Base-by-base conservation (phyloP, 2,888 invertebrate genomes). In the Drosophila mulleri region DNA sequence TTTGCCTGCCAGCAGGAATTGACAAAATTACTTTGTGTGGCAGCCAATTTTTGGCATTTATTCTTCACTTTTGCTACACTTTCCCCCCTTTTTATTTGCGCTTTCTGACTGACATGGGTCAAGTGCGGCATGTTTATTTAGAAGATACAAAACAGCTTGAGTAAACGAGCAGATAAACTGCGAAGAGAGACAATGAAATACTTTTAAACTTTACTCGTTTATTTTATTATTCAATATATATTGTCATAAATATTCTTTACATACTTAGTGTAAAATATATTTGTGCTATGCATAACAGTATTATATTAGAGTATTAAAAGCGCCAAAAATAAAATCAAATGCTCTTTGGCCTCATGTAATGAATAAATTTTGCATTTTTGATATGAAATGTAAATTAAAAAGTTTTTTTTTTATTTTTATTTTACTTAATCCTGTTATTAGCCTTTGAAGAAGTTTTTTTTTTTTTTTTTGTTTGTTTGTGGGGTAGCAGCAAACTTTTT, bases 1-100 rank as follows among this genome's bases (percentile, higher is more conserved):
- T 64, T 70, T 29, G 42, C 29, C 18, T 50, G 37, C 35, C 37
- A 61, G 53, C 50, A 45, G 42, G 39, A 59, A 58, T 50, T 48
- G 52, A 5, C 48, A 56, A 12, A 32, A 50, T 53, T 59, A 23
- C 44, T 52, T 64, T 72, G 83, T 78, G 65, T 88, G 76, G 71
- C 81, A 88, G 64, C 52, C 75, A 68, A 74, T 83, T 78, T 75
- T 57, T 23, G 54, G 54, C 48, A 59, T 63, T 61, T 59, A 53
- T 18, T 48, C 29, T 5, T 0, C 9, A 32, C 11, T 32, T 32
- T 9, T 6, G 5, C 26, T 26, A 0, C 26, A 26, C 6, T 26
- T 26, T 26, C 11, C 11, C 32, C 7, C 8, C 37, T 42, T 72
- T 88, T 68, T 68, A 77, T 72, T 82, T 14, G 47, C 39, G 20